Percentiles rank a stretch among this genome's conserved stretches.
These are phyloP conservation scores for Ispidina lecontei DNA, from an alignment of 2,797 vertebrate species.

Conservation along the genomic window DNA sequence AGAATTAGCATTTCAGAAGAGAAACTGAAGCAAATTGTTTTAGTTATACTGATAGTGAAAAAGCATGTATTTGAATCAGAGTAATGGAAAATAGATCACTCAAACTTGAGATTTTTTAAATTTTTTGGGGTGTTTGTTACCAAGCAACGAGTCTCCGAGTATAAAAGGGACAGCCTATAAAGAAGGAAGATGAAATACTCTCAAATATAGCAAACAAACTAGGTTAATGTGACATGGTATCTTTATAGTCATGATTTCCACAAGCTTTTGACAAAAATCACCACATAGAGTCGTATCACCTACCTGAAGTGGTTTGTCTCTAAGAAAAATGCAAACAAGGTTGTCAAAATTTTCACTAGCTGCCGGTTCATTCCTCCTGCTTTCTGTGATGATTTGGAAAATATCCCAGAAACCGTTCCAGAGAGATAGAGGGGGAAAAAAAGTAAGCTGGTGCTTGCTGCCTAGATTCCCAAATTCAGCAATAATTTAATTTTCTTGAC, in stretches of 20 bases:
- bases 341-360: constrained; percentile 90
- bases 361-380: constrained; percentile 94
- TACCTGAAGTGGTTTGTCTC: constrained; percentile 94
- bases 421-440: constrained; percentile 62
- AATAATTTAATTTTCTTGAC: constrained; percentile 79
- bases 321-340: constrained; percentile 92
- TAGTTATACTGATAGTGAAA: constrained; percentile 24
- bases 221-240: constrained; percentile 41
- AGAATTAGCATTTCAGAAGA: constrained; percentile 31
- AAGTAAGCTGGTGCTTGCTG: constrained; percentile 79
- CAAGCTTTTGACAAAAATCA: constrained; percentile 60
- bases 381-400: constrained; percentile 83
- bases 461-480: constrained; percentile 77
- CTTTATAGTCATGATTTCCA: constrained; percentile 59
- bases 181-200: constrained; percentile 58
- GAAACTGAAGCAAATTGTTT: constrained; percentile 15
- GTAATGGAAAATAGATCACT: constrained; percentile 44
- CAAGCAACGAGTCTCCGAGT: constrained; percentile 74
- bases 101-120: constrained; percentile 71
- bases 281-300: constrained; percentile 73
- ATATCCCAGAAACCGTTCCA: constrained; percentile 83
- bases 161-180: constrained; percentile 61
- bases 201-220: constrained; percentile 59
- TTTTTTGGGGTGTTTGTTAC: constrained; percentile 71
- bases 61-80: constrained; percentile 34